These are phyloP conservation scores for Xerus rutilus DNA, from an alignment of 2,797 vertebrate genomes.

Conservation along the genomic window DNA sequence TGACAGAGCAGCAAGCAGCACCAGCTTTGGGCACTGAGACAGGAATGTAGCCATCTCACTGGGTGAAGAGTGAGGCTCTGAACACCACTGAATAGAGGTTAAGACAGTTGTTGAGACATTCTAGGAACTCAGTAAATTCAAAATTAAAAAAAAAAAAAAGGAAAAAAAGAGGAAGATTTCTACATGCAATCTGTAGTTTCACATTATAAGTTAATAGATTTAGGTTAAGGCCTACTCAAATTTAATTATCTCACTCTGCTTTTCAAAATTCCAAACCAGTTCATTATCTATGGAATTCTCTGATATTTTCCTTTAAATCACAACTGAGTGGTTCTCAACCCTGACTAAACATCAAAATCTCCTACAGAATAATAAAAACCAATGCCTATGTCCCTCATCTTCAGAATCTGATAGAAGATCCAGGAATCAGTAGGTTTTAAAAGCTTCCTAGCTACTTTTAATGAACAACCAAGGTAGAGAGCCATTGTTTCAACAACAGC, in stretches of 20 bases:
- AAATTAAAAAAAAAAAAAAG: constrained; percentile 29
- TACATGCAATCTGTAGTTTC: background rate
- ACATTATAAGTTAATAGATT: background rate
- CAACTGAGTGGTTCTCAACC: background rate
- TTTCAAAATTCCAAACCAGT: constrained; percentile 21
- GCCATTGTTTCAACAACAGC: background rate
- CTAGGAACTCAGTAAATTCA: background rate
- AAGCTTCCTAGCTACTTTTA: background rate
- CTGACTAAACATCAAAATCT: constrained; percentile 39
- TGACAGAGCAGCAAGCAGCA: background rate
- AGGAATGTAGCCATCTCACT: background rate
- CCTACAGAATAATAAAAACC: background rate
- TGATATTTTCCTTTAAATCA: constrained; percentile 61
- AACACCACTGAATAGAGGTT: background rate
- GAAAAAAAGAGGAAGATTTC: constrained; percentile 37
- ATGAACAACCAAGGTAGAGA: background rate
- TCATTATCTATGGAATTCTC: constrained; percentile 32
- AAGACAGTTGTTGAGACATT: background rate
- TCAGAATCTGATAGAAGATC: background rate
- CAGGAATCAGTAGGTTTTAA: background rate
- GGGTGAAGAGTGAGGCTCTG: background rate
- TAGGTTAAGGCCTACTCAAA: constrained; percentile 47
- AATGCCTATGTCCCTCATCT: background rate
- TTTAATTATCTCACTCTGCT: background rate
- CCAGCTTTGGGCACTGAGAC: background rate